Evolutionary conservation across 2,888 invertebrate genomes (phyloP), one percentile per base, ranked within the genome.

Genomic region (Periphyllus acericola): DNA sequence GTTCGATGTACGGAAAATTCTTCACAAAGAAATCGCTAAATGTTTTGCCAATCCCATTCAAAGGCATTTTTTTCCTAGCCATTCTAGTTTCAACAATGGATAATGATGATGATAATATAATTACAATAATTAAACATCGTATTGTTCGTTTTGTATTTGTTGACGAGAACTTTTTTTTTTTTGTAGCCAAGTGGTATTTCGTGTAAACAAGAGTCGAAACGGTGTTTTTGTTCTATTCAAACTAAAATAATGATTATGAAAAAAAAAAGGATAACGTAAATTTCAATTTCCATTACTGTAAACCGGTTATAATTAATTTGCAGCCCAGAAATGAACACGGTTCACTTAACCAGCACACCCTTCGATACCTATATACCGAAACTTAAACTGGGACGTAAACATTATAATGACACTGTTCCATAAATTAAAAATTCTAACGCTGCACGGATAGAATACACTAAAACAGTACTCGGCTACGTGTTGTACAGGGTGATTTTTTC

Each of bases 231-330:
- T 74, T 83, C 74, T 74, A 60, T 83, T 83, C 75, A 66, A 66
- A 75, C 29, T 76, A 40, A 84, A 83, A 75, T 75, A 76, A 84
- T 66, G 66, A 66, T 84, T 29, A 75, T 40, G 66, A 32, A 84
- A 34, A 40, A 40, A 46, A 40, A 68, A 66, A 84, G n/a, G n/a
- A n/a, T n/a, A n/a, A 76, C 46, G 66, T 84, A 32, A 46, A 76
- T 76, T 84, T 84, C 17, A 68, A 84, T 76, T 76, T 84, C 84
- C 76, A 68, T 66, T 66, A 46, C 76, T 32, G 32, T 32, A 46
- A 75, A 76, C 84, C 84, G 76, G 84, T 84, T 84, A 66, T 84
- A 76, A 84, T 84, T 76, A 76, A 84, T 76, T 84, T 66, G 84
- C 76, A 40, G 84, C 66, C 66, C 66, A 76, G 46, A 76, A 84